phyloP scores from a whole-genome alignment of 1,140 invertebrate genomes.

The Notospermus geniculatus region DNA sequence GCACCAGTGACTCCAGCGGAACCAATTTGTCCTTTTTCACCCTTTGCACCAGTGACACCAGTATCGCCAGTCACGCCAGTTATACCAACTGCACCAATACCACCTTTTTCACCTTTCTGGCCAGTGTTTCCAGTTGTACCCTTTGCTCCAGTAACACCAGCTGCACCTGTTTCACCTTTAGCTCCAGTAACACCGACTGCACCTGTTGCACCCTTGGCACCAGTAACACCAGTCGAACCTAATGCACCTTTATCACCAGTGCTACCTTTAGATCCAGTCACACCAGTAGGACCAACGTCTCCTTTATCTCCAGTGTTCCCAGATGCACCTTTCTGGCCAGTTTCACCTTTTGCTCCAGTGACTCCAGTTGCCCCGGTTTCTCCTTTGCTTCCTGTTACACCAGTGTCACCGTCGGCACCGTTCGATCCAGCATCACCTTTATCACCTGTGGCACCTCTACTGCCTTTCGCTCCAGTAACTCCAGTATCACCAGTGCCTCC shows the following conservation, averaged over 20 bases:
- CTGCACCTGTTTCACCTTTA: not conserved
- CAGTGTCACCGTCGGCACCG: slow-evolving; percentile 15
- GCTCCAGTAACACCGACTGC: not conserved
- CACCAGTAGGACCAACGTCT: not conserved
- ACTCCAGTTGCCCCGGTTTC: slow-evolving; percentile 8
- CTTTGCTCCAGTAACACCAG: slow-evolving; percentile 1
- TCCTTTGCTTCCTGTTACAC: slow-evolving; percentile 11
- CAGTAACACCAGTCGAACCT: not conserved
- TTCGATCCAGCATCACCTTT: slow-evolving; percentile 29
- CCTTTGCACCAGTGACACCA: not conserved
- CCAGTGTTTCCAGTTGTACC: not conserved
- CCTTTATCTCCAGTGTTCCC: slow-evolving; percentile 1
- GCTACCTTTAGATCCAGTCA: slow-evolving; percentile 1
- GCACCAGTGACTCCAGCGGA: slow-evolving; percentile 5
- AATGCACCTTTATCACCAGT: not conserved
- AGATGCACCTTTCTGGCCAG: slow-evolving; percentile 39
- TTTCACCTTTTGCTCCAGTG: slow-evolving; percentile 61
- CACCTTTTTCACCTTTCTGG: not conserved
- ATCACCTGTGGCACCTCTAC: not conserved
- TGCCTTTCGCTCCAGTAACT: not conserved
- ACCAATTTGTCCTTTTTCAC: slow-evolving; percentile 1
- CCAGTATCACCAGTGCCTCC: slow-evolving; percentile 19
- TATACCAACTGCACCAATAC: not conserved
- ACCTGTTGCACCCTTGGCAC: not conserved
- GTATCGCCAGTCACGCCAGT: not conserved